Base-by-base conservation (phyloP, 2,797 vertebrate species). In the Rhinoraja longicauda region DNA sequence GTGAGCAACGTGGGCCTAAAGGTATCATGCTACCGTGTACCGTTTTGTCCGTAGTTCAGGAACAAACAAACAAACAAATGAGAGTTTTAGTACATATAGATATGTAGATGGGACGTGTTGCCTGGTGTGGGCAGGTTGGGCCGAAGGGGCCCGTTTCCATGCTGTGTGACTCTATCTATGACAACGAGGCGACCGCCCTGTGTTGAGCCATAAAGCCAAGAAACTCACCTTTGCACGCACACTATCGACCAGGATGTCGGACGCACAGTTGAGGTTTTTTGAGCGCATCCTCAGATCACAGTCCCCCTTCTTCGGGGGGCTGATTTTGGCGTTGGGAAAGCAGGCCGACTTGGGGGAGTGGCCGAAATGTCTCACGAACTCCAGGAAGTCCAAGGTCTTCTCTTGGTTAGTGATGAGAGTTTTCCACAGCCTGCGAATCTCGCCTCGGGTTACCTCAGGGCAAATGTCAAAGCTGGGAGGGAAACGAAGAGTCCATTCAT, bases 361-460 rank as follows among this genome's bases (percentile, higher is more conserved):
- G 94, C 95, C 95, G 95, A 96, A 96, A 94, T 95, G 79, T 79
- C 94, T 94, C 93, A 94, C 82, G 93, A 97, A 95, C 93, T 96
- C 95, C 95, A 94, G 94, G 94, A 97, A 96, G 95, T 94, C 95
- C 93, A 95, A 78, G 64, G 94, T 95, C 93, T 94, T 94, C 15
- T 94, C 94, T 93, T 95, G 96, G 93, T 96, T 94, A 93, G 94
- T 96, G 95, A 96, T 95, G 94, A 96, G 94, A 94, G 95, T 95
- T 93, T 94, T 94, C 95, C 95, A 95, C 93, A 95, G 95, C 94
- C 94, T 96, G 93, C 94, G 90, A 93, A 95, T 94, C 94, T 96
- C 93, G 45, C 90, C 93, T 93, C 94, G 73, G 92, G 95, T 95
- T 95, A 95, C 95, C 96, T 96, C 95, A 94, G 94, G 94, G 94